phyloP scores from a whole-genome alignment of 2,113 vertebrate species.

The Numenius arquata region DNA sequence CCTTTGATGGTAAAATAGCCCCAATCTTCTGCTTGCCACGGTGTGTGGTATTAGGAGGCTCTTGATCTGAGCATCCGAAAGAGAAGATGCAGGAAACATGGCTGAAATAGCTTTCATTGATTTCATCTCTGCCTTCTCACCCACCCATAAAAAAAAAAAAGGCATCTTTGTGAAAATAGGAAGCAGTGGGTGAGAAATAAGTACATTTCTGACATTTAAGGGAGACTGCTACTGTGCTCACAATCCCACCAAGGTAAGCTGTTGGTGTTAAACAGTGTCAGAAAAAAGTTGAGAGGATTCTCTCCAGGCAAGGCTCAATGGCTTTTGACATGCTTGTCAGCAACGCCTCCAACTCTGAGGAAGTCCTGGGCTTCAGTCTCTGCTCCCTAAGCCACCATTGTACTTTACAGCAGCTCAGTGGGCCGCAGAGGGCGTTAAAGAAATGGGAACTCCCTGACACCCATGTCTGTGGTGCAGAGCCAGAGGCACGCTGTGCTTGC shows the following conservation, averaged over 20 bases:
- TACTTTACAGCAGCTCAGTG: neutral
- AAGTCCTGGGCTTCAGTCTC: neutral
- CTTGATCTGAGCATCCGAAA: neutral
- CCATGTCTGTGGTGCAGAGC: accelerated
- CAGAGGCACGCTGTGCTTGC: accelerated
- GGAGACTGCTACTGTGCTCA: neutral
- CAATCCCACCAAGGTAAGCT: conserved; percentile 10
- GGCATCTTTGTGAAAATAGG: conserved; percentile 16
- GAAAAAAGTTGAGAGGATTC: neutral
- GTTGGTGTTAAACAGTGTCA: neutral
- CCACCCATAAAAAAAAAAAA: neutral
- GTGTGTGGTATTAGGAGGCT: neutral
- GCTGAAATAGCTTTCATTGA: neutral
- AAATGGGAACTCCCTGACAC: neutral
- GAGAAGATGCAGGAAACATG: neutral
- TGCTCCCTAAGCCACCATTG: neutral
- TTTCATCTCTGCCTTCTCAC: neutral
- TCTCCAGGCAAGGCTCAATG: neutral
- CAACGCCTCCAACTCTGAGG: neutral
- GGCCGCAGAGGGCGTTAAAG: neutral
- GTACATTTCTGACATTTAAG: conserved; percentile 54
- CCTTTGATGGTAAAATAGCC: neutral
- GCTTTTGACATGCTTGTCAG: neutral
- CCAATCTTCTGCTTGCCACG: neutral
- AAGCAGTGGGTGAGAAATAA: conserved; percentile 64